Conservation (phyloP, 1,140 invertebrate genomes). For the Orchesella cincta region DNA sequence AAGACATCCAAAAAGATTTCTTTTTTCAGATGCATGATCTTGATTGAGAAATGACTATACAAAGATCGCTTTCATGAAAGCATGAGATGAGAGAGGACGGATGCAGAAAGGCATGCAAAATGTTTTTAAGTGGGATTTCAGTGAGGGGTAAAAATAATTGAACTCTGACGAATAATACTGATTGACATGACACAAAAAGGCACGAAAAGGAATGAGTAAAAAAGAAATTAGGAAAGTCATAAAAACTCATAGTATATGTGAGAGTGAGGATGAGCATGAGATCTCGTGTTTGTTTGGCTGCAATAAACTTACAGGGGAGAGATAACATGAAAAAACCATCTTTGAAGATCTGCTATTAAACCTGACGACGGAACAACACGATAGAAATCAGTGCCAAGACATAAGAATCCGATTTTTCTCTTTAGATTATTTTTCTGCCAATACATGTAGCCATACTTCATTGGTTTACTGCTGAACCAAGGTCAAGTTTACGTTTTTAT, state of each 20-base stretch:
- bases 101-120: too few species aligned
- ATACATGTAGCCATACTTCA: conserved; percentile 6
- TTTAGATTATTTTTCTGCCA: conserved; percentile 1
- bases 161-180: not conserved
- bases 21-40: not conserved
- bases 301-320: too few species aligned
- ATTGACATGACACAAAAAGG: too few species aligned
- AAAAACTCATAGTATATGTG: too few species aligned
- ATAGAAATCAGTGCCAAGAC: not conserved
- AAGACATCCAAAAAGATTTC: not conserved
- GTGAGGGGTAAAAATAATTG: conserved; percentile 11
- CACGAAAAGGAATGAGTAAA: too few species aligned
- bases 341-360: too few species aligned
- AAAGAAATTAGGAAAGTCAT: too few species aligned
- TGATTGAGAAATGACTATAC: not conserved
- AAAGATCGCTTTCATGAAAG: not conserved
- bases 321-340: too few species aligned
- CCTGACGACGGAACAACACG: too few species aligned
- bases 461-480: not conserved
- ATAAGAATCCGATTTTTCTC: not conserved
- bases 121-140: too few species aligned
- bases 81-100: not conserved
- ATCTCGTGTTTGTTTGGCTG: too few species aligned
- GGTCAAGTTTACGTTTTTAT: conserved; percentile 17
- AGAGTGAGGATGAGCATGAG: too few species aligned